These are phyloP conservation scores for Orgyia antiqua DNA, from an alignment of 2,888 invertebrate genomes.

Conservation along the genomic window DNA sequence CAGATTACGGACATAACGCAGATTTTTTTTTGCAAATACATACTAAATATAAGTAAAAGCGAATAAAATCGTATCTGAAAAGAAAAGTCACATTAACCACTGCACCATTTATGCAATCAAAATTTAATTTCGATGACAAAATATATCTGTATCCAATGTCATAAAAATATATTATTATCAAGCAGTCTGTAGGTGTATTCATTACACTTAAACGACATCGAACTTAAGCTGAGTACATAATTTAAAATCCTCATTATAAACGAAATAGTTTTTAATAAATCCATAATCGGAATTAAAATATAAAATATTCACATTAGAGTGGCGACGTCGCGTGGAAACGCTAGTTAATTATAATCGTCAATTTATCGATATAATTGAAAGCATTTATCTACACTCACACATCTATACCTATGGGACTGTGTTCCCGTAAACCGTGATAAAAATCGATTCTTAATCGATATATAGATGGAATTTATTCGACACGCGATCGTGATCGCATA, in stretches of 20 bases:
- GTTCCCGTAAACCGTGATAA: slow-evolving; percentile 52
- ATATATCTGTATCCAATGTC: slow-evolving; percentile 16
- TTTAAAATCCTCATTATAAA: slow-evolving; percentile 30
- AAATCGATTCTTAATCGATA: slow-evolving; percentile 59
- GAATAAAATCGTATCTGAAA: too few relatives aligned
- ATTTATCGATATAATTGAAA: slow-evolving; percentile 58
- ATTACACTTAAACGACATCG: slow-evolving; percentile 22
- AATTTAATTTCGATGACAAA: slow-evolving; percentile 1
- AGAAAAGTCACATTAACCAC: too few relatives aligned
- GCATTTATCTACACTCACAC: slow-evolving; percentile 46
- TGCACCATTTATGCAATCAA: background rate
- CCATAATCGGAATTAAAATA: slow-evolving; percentile 24
- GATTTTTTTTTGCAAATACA: too few relatives aligned
- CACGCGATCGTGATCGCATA: slow-evolving; percentile 50
- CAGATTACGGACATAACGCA: too few relatives aligned
- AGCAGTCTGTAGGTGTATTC: slow-evolving; percentile 23
- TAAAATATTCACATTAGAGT: slow-evolving; percentile 25
- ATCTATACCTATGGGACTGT: slow-evolving; percentile 37
- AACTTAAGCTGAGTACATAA: slow-evolving; percentile 22
- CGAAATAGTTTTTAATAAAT: slow-evolving; percentile 31
- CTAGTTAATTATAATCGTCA: slow-evolving; percentile 58
- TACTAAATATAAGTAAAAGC: too few relatives aligned
- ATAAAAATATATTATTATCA: slow-evolving; percentile 11
- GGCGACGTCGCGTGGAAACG: slow-evolving; percentile 26
- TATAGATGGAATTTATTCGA: slow-evolving; percentile 44